Evolutionary conservation across 2,888 invertebrate species (phyloP), one percentile per base, ranked within the genome.

Genomic region (Chloroclystis v-ata): DNA sequence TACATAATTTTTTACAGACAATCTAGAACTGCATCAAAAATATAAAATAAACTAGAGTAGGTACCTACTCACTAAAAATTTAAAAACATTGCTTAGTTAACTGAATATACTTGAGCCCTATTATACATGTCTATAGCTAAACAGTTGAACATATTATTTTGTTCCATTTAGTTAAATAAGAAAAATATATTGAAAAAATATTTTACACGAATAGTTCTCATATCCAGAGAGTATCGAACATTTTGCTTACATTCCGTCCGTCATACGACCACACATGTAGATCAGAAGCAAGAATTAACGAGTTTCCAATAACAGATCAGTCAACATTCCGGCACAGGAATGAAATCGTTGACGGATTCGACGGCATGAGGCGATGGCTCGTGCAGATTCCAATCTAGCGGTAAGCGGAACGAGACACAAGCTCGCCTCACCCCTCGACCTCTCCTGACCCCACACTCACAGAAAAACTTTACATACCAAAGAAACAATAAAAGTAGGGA

Each of bases 301-400:
- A 35, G 41, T 47, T 54, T 38, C 30, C 58, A 58, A 57, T 56
- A 57, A 60, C 46, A 52, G 59, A 43, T 47, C 37, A 33, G 52
- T 61, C 57, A 57, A 48, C 55, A 54, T 61, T 61, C 52, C 53
- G 50, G 60, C 60, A 62, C 58, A 52, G 54, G 56, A 56, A 63
- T 63, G 57, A 61, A 69, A 69, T 72, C 70, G 75, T 75, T 77
- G 76, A 73, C 69, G 67, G 68, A 69, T 77, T 72, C 71, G 76
- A 71, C 63, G 71, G 65, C 61, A 67, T 69, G 65, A 69, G 71
- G 73, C 70, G 70, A 62, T 71, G 71, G 71, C 61, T 77, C 67
- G 73, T 69, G 67, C 70, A 73, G 67, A 75, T 80, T 81, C 74
- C 76, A 77, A 80, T 78, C 73, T 77, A 73, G 67, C 70, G 67